phyloP scores from a whole-genome alignment of 2,113 vertebrate genomes.

The Myotis yumanensis region DNA sequence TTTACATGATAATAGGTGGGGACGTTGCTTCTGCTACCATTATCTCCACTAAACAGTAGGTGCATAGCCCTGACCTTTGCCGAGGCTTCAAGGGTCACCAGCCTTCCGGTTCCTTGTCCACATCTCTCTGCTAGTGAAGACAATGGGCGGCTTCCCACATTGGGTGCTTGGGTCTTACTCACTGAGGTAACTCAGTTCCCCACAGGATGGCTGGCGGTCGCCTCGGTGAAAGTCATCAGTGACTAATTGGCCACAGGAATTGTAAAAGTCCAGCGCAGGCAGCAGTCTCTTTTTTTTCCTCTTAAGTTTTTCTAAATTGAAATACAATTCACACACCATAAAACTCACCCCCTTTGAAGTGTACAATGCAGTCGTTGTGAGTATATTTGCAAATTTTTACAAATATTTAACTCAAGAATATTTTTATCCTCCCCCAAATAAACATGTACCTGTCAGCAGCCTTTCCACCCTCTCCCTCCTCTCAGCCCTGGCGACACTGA shows the following conservation, averaged over 20 bases:
- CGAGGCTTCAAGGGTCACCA: no score
- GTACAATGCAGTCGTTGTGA: neutral
- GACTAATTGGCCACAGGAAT: neutral
- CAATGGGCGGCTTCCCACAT: no score
- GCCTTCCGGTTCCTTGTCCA: no score
- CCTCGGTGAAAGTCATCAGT: neutral
- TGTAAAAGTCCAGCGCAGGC: neutral
- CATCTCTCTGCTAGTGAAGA: no score
- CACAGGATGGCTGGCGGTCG: neutral
- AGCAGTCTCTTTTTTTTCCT: neutral
- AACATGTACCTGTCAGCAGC: neutral
- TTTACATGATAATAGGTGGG: no score
- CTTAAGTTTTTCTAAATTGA: constrained; percentile 26
- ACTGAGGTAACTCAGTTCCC: neutral
- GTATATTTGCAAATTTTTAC: neutral
- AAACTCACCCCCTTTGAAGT: neutral
- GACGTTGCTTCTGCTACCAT: no score
- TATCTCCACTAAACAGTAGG: no score
- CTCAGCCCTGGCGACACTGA: neutral
- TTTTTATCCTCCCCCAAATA: neutral
- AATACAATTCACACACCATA: neutral
- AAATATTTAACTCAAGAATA: neutral
- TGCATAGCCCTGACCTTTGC: no score
- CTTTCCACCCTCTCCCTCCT: neutral
- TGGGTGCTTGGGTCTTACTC: neutral